Evolutionary conservation across 1,140 invertebrate species (phyloP).

Genomic region (Dufourea novaeangliae): DNA sequence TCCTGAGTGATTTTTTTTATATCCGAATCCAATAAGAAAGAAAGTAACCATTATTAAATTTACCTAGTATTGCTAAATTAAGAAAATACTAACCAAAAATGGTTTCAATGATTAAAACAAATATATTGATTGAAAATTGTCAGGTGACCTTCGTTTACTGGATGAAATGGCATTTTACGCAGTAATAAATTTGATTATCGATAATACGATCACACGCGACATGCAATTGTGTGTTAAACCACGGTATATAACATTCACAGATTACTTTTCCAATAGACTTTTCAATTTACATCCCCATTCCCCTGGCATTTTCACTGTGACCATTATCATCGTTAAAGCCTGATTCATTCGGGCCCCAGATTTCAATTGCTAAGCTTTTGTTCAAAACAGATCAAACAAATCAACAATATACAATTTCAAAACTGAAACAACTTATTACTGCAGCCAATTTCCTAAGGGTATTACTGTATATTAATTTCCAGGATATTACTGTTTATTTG

Average conservation of each 20-base stretch:
- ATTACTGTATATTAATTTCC: too few relatives aligned
- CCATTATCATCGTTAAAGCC: background rate
- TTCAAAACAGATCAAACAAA: too few relatives aligned
- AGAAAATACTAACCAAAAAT: background rate
- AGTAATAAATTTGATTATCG: constrained; percentile 20
- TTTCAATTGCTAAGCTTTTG: background rate
- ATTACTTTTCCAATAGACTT: background rate
- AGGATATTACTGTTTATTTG: too few relatives aligned
- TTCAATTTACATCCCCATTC: background rate
- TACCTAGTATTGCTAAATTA: background rate
- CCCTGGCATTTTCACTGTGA: background rate
- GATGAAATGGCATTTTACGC: background rate
- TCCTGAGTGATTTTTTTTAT: too few relatives aligned
- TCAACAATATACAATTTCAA: too few relatives aligned
- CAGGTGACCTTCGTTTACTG: background rate
- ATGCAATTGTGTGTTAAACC: background rate
- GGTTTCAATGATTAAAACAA: background rate
- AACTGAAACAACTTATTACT: too few relatives aligned
- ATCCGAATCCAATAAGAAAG: too few relatives aligned
- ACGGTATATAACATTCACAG: background rate
- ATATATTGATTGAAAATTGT: background rate
- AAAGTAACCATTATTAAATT: too few relatives aligned
- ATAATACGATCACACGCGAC: background rate
- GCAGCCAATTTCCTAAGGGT: too few relatives aligned
- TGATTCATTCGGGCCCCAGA: background rate